phyloP scores from a whole-genome alignment of 1,140 invertebrate species.

The Marisa cornuarietis region DNA sequence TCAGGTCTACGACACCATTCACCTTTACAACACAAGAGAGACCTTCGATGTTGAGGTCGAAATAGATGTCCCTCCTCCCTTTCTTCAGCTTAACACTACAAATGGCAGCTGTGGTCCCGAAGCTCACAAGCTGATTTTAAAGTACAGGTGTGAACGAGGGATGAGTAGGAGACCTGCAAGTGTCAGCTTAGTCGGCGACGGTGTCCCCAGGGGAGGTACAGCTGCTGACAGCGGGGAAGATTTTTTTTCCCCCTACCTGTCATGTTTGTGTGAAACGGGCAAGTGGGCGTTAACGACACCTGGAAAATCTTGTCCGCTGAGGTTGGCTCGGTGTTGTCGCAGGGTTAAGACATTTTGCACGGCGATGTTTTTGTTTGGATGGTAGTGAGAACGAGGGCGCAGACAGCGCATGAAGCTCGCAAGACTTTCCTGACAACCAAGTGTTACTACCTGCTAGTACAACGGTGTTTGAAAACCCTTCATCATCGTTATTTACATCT shows the following conservation, averaged over 20 bases:
- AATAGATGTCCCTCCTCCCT: no score
- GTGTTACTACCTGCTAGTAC: not conserved
- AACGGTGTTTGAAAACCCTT: not conserved
- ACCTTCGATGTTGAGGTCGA: no score
- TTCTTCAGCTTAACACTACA: not conserved
- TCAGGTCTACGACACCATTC: no score
- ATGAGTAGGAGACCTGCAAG: not conserved
- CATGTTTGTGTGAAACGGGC: not conserved
- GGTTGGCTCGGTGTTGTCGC: no score
- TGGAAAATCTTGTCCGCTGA: no score
- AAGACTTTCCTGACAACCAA: not conserved
- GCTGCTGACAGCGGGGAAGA: not conserved
- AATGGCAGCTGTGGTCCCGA: not conserved
- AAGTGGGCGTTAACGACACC: no score
- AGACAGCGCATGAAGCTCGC: not conserved
- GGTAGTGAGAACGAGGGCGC: no score
- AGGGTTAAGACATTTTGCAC: no score
- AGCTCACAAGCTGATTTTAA: not conserved
- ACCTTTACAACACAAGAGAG: no score
- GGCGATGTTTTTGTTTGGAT: no score
- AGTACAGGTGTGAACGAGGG: not conserved
- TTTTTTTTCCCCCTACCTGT: not conserved
- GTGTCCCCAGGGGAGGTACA: not conserved
- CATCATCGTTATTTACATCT: not conserved
- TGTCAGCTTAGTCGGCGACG: not conserved